Evolutionary conservation across 2,888 invertebrate species (phyloP), one percentile per base, ranked within the genome.

Genomic region (Noctua comes): DNA sequence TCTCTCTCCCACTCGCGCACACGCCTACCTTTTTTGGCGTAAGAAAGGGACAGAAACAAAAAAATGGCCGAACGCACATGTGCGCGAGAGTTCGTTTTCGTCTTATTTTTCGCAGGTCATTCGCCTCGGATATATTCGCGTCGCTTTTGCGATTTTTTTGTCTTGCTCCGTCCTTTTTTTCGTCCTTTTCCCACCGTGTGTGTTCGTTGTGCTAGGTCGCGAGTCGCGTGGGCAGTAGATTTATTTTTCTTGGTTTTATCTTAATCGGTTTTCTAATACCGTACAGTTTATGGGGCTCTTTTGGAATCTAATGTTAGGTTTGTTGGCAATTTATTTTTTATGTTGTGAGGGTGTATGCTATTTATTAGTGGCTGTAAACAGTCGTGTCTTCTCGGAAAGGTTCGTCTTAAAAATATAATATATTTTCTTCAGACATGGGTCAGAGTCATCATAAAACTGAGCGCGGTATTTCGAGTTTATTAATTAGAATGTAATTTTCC

Each of bases 61-160:
- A 96, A 97, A 96, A 96, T 95, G 94, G 94, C 92, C 91, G 94
- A 94, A 95, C 95, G 95, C 96, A 96, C 96, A 96, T 96, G 96
- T 96, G 97, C 96, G 94, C 94, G 92, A 88, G 94, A 93, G 94
- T 91, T 90, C 88, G 92, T 93, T 92, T 95, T 96, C 94, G 95
- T 95, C 93, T 96, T 96, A 93, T 96, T 96, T 96, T 97, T 97
- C 94, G 96, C 94, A 93, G 96, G 95, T 96, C 96, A 93, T 96
- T 96, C 92, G 91, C 95, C 96, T 93, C 93, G 94, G 93, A 93
- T 93, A 94, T 95, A 95, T 96, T 95, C 94, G 95, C 92, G 91
- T 90, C 88, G 88, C 85, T 88, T 90, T 92, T 89, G 92, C 89
- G 87, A 85, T 90, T 90, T 93, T 94, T 95, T 90, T 90, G 86